A percentile compares a stretch with the other conserved stretches of the same genome.
These are phyloP conservation scores for Amniataba percoides DNA, from an alignment of 2,797 vertebrate species.

Conservation along the genomic window DNA sequence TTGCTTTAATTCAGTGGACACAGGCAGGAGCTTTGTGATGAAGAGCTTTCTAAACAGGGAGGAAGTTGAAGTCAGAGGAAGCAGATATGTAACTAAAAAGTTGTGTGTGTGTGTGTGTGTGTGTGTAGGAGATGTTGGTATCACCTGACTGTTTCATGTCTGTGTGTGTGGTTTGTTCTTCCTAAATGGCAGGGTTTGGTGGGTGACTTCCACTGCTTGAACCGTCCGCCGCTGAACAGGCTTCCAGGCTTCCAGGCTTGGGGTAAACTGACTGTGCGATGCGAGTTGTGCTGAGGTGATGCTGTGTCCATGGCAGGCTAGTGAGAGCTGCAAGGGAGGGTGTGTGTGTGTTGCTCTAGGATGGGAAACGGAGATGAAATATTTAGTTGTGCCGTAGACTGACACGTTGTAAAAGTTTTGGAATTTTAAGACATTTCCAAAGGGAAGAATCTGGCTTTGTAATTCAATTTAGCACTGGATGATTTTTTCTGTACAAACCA, in stretches of 20 bases:
- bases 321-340: not conserved
- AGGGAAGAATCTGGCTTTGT: not conserved
- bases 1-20: no score
- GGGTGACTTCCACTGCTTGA: slow-evolving; percentile 38
- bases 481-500: not conserved
- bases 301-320: slow-evolving; percentile 15
- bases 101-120: slow-evolving; percentile 10
- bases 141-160: slow-evolving; percentile 18
- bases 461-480: not conserved
- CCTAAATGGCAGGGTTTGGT: slow-evolving; percentile 17
- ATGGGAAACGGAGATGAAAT: not conserved
- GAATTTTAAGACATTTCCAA: not conserved
- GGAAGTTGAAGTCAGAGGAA: not conserved
- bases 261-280: slow-evolving; percentile 38
- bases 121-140: not conserved
- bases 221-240: slow-evolving; percentile 32
- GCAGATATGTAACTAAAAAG: not conserved
- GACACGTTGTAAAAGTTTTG: slow-evolving; percentile 3
- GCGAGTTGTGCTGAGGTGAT: slow-evolving; percentile 22
- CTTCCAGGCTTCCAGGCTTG: slow-evolving; percentile 16
- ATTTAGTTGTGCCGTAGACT: not conserved
- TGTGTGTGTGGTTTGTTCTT: slow-evolving; percentile 38
- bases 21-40: not conserved
- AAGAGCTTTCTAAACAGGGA: not conserved
- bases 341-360: not conserved